Conservation (phyloP, 2,113 vertebrate genomes). For the Siniperca knerii region DNA sequence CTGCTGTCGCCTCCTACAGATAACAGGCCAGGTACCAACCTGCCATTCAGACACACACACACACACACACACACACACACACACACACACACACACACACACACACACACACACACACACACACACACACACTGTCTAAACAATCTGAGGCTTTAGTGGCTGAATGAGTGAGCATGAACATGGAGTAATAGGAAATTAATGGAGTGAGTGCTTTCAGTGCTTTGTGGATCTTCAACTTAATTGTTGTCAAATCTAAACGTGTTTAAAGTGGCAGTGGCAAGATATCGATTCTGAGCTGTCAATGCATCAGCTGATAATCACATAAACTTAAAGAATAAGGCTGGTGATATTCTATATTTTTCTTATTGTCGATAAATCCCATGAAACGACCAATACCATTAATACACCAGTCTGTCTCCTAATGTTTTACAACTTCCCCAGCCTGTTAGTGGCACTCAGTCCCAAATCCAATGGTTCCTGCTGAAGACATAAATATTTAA, state of each 20-base stretch:
- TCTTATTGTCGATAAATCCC: too few relatives aligned
- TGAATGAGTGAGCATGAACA: neutral
- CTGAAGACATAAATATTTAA: neutral
- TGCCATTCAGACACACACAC: too few relatives aligned
- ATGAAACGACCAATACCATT: neutral
- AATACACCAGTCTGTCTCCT: neutral
- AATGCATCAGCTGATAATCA: neutral
- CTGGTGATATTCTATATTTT: neutral
- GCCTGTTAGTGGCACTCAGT: neutral
- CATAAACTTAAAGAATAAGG: neutral
- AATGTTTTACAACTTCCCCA: neutral
- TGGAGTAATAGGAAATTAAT: neutral
- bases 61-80: neutral
- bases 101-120: neutral
- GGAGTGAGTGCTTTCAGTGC: neutral
- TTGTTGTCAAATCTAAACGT: neutral
- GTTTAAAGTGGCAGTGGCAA: neutral
- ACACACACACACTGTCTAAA: neutral
- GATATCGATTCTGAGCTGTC: neutral
- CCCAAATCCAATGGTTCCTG: neutral
- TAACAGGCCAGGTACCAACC: conserved; percentile 91
- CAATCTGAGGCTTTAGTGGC: neutral
- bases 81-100: too few relatives aligned
- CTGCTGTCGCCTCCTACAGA: conserved; percentile 95
- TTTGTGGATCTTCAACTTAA: neutral